A percentile compares a stretch with the other conserved stretches of the same genome.
Evolutionary conservation across 1,140 invertebrate genomes (phyloP).

Genomic region (Heliconius congener): DNA sequence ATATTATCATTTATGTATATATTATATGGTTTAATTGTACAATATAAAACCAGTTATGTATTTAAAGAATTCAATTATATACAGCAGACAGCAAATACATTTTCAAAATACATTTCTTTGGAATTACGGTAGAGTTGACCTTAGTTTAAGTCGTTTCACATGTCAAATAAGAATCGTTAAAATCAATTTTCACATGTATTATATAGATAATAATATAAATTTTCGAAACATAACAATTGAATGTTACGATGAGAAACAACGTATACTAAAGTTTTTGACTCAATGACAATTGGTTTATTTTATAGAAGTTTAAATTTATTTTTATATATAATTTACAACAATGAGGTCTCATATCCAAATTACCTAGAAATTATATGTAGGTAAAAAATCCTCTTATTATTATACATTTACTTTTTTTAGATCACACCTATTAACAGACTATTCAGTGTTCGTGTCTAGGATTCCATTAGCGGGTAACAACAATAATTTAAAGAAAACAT

Average conservation of each 20-base stretch:
- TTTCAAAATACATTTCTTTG: constrained; percentile 21
- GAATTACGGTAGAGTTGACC: background rate
- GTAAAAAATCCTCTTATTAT: constrained; percentile 71
- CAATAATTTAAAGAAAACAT: constrained; percentile 26
- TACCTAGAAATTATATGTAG: constrained; percentile 62
- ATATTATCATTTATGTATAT: background rate
- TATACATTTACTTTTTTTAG: constrained; percentile 62
- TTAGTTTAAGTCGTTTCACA: background rate
- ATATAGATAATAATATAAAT: too few relatives aligned
- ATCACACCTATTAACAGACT: constrained; percentile 65
- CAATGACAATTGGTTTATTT: background rate
- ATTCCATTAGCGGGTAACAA: constrained; percentile 27
- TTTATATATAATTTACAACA: constrained; percentile 53
- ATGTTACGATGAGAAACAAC: background rate
- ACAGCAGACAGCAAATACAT: constrained; percentile 23
- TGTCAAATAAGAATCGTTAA: background rate
- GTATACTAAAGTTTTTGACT: background rate
- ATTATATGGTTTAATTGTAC: background rate
- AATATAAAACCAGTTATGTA: constrained; percentile 1
- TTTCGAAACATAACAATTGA: too few relatives aligned
- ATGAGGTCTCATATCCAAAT: constrained; percentile 50
- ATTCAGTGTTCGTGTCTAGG: constrained; percentile 52
- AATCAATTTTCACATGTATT: too few relatives aligned
- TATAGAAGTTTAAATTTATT: constrained; percentile 10
- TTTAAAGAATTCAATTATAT: background rate